Percentiles rank a stretch among this genome's conserved stretches.
Evolutionary conservation across 2,797 vertebrate species (phyloP).

Genomic region (Lagodon rhomboides): DNA sequence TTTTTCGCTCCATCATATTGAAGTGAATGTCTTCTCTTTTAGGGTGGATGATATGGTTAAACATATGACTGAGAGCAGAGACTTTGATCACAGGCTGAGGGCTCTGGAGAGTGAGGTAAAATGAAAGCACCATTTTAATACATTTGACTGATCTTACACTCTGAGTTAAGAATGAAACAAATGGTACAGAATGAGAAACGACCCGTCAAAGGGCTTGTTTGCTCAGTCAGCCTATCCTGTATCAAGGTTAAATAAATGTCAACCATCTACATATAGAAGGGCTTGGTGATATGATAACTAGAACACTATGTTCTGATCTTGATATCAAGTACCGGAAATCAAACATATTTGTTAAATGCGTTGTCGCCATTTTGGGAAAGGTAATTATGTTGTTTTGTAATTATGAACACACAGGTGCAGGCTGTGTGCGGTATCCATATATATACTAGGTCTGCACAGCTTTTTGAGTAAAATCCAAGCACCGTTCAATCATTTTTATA

Average conservation of each 20-base stretch:
- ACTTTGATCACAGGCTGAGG: conserved; percentile 87
- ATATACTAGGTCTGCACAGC: no score
- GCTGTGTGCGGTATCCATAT: no score
- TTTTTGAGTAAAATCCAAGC: no score
- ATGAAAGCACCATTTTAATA: neutral
- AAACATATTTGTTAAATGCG: no score
- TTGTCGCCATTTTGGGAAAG: no score
- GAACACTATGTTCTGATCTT: no score
- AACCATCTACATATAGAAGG: conserved; percentile 6
- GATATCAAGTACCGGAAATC: no score
- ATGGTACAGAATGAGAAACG: no score
- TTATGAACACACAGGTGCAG: no score
- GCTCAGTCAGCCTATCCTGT: neutral
- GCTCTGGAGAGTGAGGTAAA: conserved; percentile 89
- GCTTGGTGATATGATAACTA: neutral
- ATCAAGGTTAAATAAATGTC: conserved; percentile 9
- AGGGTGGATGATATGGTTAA: conserved; percentile 86
- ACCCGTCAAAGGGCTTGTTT: neutral
- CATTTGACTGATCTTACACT: neutral
- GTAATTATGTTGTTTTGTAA: no score
- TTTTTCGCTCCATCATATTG: neutral
- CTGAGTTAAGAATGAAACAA: no score
- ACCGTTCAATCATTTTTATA: no score
- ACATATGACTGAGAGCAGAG: conserved; percentile 86
- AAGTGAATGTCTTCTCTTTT: conserved; percentile 18